Base-by-base conservation (phyloP, 2,797 vertebrate species). In the Periparus ater region DNA sequence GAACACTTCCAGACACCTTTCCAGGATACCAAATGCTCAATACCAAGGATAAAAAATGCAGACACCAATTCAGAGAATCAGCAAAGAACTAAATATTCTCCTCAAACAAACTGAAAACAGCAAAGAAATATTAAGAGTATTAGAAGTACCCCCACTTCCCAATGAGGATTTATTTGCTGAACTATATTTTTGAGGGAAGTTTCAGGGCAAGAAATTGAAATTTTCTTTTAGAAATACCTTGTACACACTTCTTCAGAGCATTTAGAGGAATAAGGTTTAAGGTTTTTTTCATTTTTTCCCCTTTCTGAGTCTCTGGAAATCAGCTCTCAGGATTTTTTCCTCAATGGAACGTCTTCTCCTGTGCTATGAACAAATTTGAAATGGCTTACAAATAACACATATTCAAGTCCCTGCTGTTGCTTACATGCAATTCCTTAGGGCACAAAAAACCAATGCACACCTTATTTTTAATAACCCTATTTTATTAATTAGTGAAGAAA, bases 281-380 rank as follows among this genome's bases (percentile, higher is more conserved):
- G 15, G 1, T 3, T 17, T 15, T 20, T 3, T 70, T 12, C 0
- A 1, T 16, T 53, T 70, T 85, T 27, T 9, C 18, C 20, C 40
- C 13, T 30, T 48, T 29, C 36, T 47, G 18, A 75, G 14, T 50
- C 27, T 58, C 44, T 71, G 15, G 9, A 74, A 86, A 17, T 13
- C 15, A 66, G 20, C 30, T 58, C 40, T 54, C 38, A 40, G 11
- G 18, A 4, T 2, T 50, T 48, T 73, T 72, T 32, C 29, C 45
- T 53, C 11, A 58, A 1, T 20, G 2, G 34, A 81, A n/a, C 77
- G 55, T 79, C 14, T 74, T 71, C 32, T 60, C 21, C 30, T 5
- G 0, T 14, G 10, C 18, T 74, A 25, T 4, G 7, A 91, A 71
- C 4, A 50, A 77, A 51, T 53, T 26, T n/a, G 17, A 48, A 47